Percentiles rank a stretch among this genome's conserved stretches.
phyloP scores from a whole-genome alignment of 2,888 invertebrate genomes.

The Apamea epomidion region DNA sequence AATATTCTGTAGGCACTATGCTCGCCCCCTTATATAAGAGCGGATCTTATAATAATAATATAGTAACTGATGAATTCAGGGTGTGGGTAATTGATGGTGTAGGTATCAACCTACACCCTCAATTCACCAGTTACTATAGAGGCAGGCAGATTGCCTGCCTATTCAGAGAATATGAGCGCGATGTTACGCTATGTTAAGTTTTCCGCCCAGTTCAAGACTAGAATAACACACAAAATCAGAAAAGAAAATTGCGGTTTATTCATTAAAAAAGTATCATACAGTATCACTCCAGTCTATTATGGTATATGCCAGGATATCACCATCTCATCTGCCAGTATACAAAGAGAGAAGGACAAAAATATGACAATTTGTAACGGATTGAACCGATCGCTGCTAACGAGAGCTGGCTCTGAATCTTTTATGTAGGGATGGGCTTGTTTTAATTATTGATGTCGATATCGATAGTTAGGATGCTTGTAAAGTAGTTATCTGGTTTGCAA shows the following conservation, averaged over 20 bases:
- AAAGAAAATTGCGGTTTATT: neutral
- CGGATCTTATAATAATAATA: neutral
- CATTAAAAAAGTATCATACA: neutral
- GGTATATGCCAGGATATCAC: slow-evolving; percentile 17
- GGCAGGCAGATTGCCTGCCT: too few species aligned
- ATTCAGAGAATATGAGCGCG: neutral
- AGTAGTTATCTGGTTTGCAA: neutral
- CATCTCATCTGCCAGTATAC: slow-evolving; percentile 39
- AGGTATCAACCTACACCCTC: too few species aligned
- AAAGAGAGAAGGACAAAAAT: slow-evolving; percentile 60
- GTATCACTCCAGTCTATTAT: neutral
- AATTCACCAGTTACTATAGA: too few species aligned
- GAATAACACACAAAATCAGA: neutral
- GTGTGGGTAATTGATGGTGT: neutral
- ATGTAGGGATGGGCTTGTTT: slow-evolving; percentile 59
- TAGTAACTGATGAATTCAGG: neutral
- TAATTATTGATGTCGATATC: slow-evolving; percentile 61
- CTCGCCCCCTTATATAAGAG: neutral
- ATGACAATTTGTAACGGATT: slow-evolving; percentile 63
- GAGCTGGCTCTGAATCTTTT: slow-evolving; percentile 71
- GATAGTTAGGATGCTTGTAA: slow-evolving; percentile 9
- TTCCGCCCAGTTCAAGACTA: neutral
- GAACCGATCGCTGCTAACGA: slow-evolving; percentile 73
- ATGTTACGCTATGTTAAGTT: neutral
- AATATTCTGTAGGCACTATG: neutral